Evolutionary conservation across 2,113 vertebrate genomes (phyloP).

Genomic region (Synodontis membranacea): DNA sequence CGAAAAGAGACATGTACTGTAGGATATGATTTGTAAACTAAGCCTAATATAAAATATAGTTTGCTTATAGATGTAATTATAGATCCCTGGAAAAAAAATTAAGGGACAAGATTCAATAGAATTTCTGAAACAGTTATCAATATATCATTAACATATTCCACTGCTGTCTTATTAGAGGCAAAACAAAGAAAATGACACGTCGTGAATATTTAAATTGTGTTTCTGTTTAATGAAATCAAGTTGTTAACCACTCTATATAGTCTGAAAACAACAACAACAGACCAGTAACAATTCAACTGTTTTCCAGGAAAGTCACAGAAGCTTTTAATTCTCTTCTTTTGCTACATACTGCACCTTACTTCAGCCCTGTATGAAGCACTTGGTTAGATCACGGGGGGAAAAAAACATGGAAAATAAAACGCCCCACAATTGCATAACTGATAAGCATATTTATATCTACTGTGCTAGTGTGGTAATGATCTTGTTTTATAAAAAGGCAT

Average conservation of each 20-base stretch:
- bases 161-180: conserved; percentile 60
- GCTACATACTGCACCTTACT: not conserved
- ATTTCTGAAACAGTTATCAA: not conserved
- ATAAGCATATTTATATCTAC: not conserved
- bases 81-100: not conserved
- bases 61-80: conserved; percentile 2
- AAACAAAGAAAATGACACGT: conserved; percentile 46
- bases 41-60: too few relatives aligned
- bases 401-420: not conserved
- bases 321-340: not conserved
- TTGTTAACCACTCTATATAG: conserved; percentile 43
- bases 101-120: not conserved
- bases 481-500: not conserved
- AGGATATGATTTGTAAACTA: not conserved
- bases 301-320: not conserved
- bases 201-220: conserved; percentile 14
- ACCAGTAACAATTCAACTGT: not conserved
- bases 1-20: not conserved
- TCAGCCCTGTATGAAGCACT: not conserved
- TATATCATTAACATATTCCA: conserved; percentile 35
- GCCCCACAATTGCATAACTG: not conserved
- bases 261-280: conserved; percentile 20
- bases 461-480: not conserved
- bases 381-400: not conserved
- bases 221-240: conserved; percentile 10